phyloP scores from a whole-genome alignment of 2,888 invertebrate genomes.

The Rugalucina vietnamica region DNA sequence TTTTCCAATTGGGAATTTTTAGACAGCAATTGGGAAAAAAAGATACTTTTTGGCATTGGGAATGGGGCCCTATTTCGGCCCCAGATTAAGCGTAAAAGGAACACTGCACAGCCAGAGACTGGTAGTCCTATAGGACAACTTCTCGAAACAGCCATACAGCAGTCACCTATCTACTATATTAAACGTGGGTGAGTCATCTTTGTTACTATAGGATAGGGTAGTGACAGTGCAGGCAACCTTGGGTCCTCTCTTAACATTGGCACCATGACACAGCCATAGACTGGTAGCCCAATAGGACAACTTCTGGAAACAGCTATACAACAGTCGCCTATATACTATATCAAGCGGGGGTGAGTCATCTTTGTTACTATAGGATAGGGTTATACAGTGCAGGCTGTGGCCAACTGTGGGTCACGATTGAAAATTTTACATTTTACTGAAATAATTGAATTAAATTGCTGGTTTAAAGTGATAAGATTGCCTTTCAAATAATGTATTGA shows the following conservation, averaged over 20 bases:
- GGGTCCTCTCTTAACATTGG: constrained; percentile 28
- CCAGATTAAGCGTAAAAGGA: too few species aligned
- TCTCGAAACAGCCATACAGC: constrained; percentile 95
- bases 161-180: constrained; percentile 93
- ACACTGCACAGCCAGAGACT: constrained; percentile 14
- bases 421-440: too few species aligned
- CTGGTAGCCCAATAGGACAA: constrained; percentile 88
- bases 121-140: constrained; percentile 89
- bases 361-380: not conserved
- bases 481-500: not conserved
- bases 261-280: constrained; percentile 1
- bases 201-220: not conserved
- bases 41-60: too few species aligned
- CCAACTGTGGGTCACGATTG: too few species aligned
- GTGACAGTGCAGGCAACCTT: constrained; percentile 48
- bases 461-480: too few species aligned
- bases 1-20: too few species aligned
- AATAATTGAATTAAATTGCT: too few species aligned
- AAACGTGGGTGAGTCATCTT: constrained; percentile 85
- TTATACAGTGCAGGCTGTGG: too few species aligned
- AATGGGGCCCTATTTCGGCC: too few species aligned
- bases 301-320: constrained; percentile 95
- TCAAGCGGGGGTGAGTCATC: constrained; percentile 86
- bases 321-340: constrained; percentile 92
- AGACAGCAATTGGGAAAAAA: too few species aligned